Percentiles rank a stretch among this genome's conserved stretches.
Evolutionary conservation across 30 jellyfish, hydroid and myxozoan species (phyloP).

Genomic region (Hydra vulgaris): DNA sequence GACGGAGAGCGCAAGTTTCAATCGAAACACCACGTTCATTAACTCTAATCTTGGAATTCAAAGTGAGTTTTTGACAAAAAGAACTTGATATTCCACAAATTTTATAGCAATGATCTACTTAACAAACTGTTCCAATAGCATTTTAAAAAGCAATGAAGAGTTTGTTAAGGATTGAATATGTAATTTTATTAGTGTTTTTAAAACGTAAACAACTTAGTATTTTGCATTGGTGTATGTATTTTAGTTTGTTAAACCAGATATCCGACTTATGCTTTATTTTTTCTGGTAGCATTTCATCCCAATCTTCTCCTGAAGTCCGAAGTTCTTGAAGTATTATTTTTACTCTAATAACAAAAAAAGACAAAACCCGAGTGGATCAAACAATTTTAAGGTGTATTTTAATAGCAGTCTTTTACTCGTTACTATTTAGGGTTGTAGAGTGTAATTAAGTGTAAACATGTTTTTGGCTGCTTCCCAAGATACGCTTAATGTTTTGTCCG

Average conservation of each 20-base stretch:
- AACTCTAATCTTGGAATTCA: conserved; percentile 40
- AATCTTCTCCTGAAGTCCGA: background rate
- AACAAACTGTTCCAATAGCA: conserved; percentile 15
- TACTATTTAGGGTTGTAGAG: background rate
- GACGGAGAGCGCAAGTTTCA: no score
- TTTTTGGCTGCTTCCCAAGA: no score
- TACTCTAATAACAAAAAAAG: no score
- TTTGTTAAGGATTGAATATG: conserved; percentile 12
- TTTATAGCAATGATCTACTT: conserved; percentile 9
- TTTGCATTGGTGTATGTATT: background rate
- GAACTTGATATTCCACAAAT: conserved; percentile 5
- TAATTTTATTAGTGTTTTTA: background rate
- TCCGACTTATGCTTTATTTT: no score
- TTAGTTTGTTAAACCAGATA: no score
- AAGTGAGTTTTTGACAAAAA: conserved; percentile 25
- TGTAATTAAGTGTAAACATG: conserved; percentile 1
- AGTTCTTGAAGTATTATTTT: conserved; percentile 3
- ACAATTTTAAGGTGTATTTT: background rate
- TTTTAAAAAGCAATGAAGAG: conserved; percentile 16
- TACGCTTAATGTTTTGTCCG: no score
- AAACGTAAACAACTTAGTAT: conserved; percentile 17
- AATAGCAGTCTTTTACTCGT: conserved; percentile 25
- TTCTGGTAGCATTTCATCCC: conserved; percentile 5
- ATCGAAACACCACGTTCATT: conserved; percentile 23
- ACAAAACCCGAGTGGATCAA: conserved; percentile 2